A percentile compares a stretch with the other conserved stretches of the same genome.
These are phyloP conservation scores for Netelia fuscicornis DNA, from an alignment of 2,888 invertebrate species.

Conservation along the genomic window DNA sequence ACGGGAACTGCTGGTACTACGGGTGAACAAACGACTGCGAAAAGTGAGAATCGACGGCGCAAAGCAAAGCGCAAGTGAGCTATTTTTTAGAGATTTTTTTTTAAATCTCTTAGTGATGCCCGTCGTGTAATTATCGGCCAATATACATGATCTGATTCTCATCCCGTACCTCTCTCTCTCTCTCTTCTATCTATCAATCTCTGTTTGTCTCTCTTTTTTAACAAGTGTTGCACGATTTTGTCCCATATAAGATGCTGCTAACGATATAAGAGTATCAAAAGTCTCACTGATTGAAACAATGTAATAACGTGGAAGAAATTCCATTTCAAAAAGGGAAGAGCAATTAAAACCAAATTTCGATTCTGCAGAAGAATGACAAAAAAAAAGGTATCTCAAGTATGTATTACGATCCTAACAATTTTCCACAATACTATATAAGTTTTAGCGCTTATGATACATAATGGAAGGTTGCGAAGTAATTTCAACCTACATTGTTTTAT, in stretches of 20 bases:
- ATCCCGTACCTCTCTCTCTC: constrained; percentile 73
- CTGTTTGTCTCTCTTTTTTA: constrained; percentile 53
- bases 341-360: constrained; percentile 62
- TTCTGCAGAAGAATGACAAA: constrained; percentile 36
- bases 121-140: constrained; percentile 77
- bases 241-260: constrained; percentile 52
- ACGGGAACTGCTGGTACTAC: constrained; percentile 83
- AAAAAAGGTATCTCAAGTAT: not conserved
- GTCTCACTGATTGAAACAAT: constrained; percentile 59
- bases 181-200: constrained; percentile 25
- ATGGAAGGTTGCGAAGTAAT: too few species aligned
- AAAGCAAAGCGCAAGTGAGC: constrained; percentile 82
- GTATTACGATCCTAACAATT: constrained; percentile 1
- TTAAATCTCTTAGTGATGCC: constrained; percentile 73
- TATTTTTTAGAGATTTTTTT: constrained; percentile 33
- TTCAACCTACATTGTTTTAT: too few species aligned
- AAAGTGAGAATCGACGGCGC: constrained; percentile 81
- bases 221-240: constrained; percentile 58
- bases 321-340: constrained; percentile 33
- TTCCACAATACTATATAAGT: not conserved
- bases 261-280: constrained; percentile 59
- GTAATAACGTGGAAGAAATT: constrained; percentile 51
- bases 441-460: not conserved
- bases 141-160: constrained; percentile 75
- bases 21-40: constrained; percentile 78